phyloP scores from a whole-genome alignment of 2,113 vertebrate species.

The Hystrix brachyura region DNA sequence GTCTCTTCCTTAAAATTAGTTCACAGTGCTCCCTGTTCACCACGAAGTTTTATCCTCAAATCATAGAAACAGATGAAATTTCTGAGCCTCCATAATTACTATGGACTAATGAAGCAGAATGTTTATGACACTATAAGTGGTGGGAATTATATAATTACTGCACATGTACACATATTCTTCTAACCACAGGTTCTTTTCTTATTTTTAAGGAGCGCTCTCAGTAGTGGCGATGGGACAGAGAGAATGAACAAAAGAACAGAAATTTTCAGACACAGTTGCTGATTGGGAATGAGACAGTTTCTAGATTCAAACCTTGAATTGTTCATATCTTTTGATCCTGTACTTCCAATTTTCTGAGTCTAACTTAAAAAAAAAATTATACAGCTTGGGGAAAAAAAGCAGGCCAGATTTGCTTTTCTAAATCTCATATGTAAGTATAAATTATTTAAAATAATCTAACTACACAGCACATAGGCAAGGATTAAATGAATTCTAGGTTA shows the following conservation, averaged over 20 bases:
- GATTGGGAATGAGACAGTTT: background rate
- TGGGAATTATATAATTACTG: background rate
- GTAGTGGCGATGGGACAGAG: background rate
- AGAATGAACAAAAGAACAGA: background rate
- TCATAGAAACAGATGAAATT: constrained; percentile 6
- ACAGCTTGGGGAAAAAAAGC: background rate
- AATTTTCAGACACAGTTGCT: background rate
- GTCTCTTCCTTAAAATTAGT: background rate
- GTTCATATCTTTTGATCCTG: background rate
- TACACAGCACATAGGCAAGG: background rate
- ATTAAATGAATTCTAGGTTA: constrained; percentile 6
- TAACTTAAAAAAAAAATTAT: background rate
- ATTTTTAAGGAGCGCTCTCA: background rate
- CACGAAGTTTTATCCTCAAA: background rate
- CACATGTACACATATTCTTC: background rate
- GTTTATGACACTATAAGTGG: background rate
- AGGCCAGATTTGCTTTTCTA: background rate
- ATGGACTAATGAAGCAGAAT: background rate
- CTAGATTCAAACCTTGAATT: background rate
- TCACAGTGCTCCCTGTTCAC: background rate
- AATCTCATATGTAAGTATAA: background rate
- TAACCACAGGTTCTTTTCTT: background rate
- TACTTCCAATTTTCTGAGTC: background rate
- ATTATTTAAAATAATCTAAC: constrained; percentile 22
- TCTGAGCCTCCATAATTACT: background rate